Evolutionary conservation across 2,888 invertebrate genomes (phyloP).

Genomic region (Crocallis elinguaria): DNA sequence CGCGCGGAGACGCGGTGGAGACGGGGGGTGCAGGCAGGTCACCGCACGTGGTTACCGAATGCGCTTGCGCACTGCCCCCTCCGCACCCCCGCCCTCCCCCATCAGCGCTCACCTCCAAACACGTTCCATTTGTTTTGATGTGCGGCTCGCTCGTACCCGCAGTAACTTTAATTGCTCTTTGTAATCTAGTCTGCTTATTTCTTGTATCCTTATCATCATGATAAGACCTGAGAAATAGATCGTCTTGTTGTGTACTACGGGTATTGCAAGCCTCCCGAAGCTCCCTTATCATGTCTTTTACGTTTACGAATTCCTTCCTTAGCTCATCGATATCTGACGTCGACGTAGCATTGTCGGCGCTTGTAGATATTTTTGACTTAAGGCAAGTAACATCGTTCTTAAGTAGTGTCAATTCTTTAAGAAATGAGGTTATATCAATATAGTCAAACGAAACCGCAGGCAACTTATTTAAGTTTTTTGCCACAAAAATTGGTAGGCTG

Average conservation of each 20-base stretch:
- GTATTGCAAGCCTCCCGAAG: neutral
- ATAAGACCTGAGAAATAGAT: neutral
- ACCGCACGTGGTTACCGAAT: neutral
- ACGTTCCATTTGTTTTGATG: neutral
- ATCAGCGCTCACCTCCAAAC: neutral
- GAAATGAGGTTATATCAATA: neutral
- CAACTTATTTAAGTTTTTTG: too few species aligned
- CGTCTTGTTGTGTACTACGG: neutral
- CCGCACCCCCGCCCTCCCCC: neutral
- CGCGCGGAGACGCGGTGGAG: neutral
- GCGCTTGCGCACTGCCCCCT: neutral
- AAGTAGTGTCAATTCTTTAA: neutral
- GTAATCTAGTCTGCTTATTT: neutral
- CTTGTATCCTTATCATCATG: neutral
- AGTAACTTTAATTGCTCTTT: neutral
- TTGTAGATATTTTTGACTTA: neutral
- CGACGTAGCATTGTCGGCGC: neutral
- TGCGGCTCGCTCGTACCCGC: neutral
- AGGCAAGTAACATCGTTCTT: neutral
- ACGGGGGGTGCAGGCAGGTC: neutral
- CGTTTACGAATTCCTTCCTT: neutral
- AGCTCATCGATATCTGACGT: neutral
- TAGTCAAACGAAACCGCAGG: constrained; percentile 19
- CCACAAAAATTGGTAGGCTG: too few species aligned
- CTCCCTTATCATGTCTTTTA: neutral